Evolutionary conservation across 2,888 invertebrate genomes (phyloP).

Genomic region (Apodemia duryi): DNA sequence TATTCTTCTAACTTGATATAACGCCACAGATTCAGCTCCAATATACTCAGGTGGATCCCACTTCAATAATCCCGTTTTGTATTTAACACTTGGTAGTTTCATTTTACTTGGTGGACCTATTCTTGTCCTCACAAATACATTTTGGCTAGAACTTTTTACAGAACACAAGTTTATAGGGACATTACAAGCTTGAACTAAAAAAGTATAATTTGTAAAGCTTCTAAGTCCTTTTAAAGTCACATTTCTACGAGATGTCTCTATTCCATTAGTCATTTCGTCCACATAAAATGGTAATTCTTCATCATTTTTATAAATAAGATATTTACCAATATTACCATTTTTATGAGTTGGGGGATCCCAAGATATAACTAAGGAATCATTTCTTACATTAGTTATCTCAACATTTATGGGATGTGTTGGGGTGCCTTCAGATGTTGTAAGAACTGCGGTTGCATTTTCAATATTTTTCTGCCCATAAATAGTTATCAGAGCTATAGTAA

Average conservation of each 20-base stretch:
- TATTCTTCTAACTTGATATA: constrained; percentile 74
- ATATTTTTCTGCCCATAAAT: constrained; percentile 58
- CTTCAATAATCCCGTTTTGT: constrained; percentile 48
- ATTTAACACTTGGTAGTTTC: constrained; percentile 46
- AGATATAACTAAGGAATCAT: constrained; percentile 80
- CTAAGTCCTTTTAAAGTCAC: constrained; percentile 59
- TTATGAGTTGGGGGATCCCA: constrained; percentile 85
- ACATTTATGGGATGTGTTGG: constrained; percentile 80
- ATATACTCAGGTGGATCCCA: constrained; percentile 75
- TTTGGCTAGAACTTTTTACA: constrained; percentile 57
- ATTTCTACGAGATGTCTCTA: constrained; percentile 45
- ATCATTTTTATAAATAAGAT: constrained; percentile 78
- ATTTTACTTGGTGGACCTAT: constrained; percentile 80
- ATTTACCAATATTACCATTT: constrained; percentile 87
- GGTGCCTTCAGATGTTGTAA: constrained; percentile 85
- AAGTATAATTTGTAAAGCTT: constrained; percentile 83
- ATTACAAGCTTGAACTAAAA: constrained; percentile 85
- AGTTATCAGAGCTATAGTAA: constrained; percentile 82
- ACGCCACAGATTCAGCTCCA: constrained; percentile 45
- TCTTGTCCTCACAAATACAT: constrained; percentile 76
- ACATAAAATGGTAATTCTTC: constrained; percentile 36
- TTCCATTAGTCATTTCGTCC: constrained; percentile 43
- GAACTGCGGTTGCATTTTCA: constrained; percentile 77
- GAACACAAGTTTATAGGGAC: constrained; percentile 81
- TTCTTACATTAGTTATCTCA: constrained; percentile 77